Evolutionary conservation across 2,888 invertebrate genomes (phyloP).

Genomic region (Eristalinus aeneus): DNA sequence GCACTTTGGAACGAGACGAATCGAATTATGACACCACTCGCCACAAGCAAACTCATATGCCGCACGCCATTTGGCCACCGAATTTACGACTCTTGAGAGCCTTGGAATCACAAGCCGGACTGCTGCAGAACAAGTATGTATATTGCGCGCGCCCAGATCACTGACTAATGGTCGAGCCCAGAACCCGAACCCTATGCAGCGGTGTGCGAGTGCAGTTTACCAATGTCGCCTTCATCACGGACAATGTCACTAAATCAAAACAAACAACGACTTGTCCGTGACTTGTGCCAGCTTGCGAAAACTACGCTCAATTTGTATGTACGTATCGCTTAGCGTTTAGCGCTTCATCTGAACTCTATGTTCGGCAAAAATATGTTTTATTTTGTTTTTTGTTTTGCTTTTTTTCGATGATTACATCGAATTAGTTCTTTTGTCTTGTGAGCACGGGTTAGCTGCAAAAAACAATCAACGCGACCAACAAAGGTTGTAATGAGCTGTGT

Average conservation of each 20-base stretch:
- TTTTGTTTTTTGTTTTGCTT: constrained; percentile 28
- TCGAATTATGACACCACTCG: constrained; percentile 55
- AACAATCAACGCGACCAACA: constrained; percentile 6
- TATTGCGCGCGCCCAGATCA: constrained; percentile 61
- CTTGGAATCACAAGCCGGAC: constrained; percentile 30
- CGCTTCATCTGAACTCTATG: constrained; percentile 68
- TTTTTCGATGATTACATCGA: constrained; percentile 60
- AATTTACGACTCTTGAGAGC: constrained; percentile 60
- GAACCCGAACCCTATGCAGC: constrained; percentile 54
- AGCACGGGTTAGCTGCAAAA: constrained; percentile 5
- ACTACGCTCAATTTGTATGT: constrained; percentile 71
- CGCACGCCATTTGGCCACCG: constrained; percentile 68
- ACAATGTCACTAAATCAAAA: constrained; percentile 76
- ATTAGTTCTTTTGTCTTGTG: constrained; percentile 60
- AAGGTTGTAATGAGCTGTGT: constrained; percentile 41
- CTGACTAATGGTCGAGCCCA: constrained; percentile 63
- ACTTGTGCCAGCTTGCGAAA: constrained; percentile 79
- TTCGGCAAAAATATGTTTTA: neutral
- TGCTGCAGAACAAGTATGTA: constrained; percentile 25
- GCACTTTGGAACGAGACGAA: constrained; percentile 62
- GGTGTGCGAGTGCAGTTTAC: constrained; percentile 45
- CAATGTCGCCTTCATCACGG: constrained; percentile 79
- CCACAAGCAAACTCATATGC: constrained; percentile 50
- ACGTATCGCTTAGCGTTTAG: constrained; percentile 47
- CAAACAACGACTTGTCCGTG: constrained; percentile 76